Evolutionary conservation across 2,888 invertebrate species (phyloP), one percentile per base, ranked within the genome.

Genomic region (Thalpophila matura): DNA sequence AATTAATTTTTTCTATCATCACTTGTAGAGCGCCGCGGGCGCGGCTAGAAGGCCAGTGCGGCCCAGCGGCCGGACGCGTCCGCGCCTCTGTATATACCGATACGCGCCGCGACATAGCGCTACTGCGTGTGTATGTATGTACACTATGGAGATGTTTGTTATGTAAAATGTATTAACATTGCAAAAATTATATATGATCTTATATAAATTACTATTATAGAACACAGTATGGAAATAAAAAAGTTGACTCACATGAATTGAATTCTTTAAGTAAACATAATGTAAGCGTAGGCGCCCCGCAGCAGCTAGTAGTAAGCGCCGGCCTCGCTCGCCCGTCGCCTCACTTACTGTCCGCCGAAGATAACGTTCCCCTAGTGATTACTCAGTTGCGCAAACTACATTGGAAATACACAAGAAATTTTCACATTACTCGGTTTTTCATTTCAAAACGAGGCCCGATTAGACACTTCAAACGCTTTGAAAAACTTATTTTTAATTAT

Each of bases 141-240:
- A 94, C 93, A 93, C 94, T 90, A 88, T 91, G 91, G 90, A 93
- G 86, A 92, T 94, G 91, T 94, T 93, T 92, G 93, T 94, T 94
- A 94, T 94, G 93, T 94, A 92, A 92, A 94, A 94, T 94, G 94
- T 94, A 94, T 94, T 93, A 93, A 95, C 93, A 92, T 94, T 94
- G 92, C 94, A 94, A 93, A 93, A 94, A 94, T 93, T 94, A 94
- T 92, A 93, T 94, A 95, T 94, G 92, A 93, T 94, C 94, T 91
- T 93, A 94, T 93, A 93, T 94, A 93, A 93, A 94, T 93, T 93
- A 94, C 90, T 94, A 94, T 95, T 94, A 94, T 94, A 94, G 94
- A 92, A 93, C 93, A 94, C 94, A 92, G 92, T 94, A 94, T 93
- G 91, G 84, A 93, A 94, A 94, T 93, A 94, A 94, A 95, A 93